These are phyloP conservation scores for Hyles lineata DNA, from an alignment of 2,888 invertebrate genomes.

Conservation along the genomic window DNA sequence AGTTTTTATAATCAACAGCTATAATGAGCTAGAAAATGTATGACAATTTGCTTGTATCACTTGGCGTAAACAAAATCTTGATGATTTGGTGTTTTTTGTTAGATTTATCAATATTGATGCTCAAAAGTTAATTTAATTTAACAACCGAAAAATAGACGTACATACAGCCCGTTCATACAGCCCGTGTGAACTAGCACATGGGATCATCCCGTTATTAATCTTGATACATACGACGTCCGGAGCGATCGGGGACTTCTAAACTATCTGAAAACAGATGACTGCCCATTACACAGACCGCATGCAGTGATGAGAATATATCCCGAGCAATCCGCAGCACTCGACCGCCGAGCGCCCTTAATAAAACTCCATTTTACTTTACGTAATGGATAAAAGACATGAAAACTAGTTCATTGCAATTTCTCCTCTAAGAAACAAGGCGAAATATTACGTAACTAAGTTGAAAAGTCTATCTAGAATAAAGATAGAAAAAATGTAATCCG, in stretches of 20 bases:
- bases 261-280: background rate
- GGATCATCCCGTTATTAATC: background rate
- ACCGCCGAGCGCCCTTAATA: conserved; percentile 13
- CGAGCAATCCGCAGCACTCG: background rate
- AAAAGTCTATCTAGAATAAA: conserved; percentile 5
- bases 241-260: background rate
- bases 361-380: conserved; percentile 7
- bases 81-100: too few relatives aligned
- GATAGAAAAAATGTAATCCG: background rate
- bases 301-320: background rate
- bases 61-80: too few relatives aligned
- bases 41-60: too few relatives aligned
- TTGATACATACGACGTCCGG: background rate
- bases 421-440: conserved; percentile 10
- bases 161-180: too few relatives aligned
- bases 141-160: too few relatives aligned
- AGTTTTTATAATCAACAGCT: too few relatives aligned
- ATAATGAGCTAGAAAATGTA: too few relatives aligned
- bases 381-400: conserved; percentile 12
- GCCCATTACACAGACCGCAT: background rate
- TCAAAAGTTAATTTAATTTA: too few relatives aligned
- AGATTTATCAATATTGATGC: too few relatives aligned
- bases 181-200: background rate
- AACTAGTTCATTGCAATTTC: conserved; percentile 5
- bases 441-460: conserved; percentile 10